Percentiles rank a stretch among this genome's conserved stretches.
Conservation (phyloP, 2,888 invertebrate genomes). For the Acronicta aceris region DNA sequence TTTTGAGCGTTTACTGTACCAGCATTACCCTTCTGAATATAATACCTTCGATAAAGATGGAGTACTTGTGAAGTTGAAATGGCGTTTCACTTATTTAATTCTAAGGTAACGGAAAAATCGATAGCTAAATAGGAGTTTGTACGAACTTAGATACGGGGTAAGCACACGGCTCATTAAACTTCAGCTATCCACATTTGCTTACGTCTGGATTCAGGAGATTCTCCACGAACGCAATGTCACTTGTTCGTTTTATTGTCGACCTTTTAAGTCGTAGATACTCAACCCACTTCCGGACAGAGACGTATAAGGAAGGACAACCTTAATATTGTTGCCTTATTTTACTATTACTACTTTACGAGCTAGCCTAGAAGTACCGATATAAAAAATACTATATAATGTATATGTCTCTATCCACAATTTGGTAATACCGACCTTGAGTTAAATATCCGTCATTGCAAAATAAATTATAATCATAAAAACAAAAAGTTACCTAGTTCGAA, state of each 20-base stretch:
- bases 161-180: conserved; percentile 80
- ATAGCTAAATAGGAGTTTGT: conserved; percentile 69
- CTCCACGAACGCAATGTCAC: conserved; percentile 74
- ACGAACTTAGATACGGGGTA: conserved; percentile 70
- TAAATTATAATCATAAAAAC: not conserved
- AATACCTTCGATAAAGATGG: conserved; percentile 49
- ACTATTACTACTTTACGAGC: conserved; percentile 45
- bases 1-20: too few relatives aligned
- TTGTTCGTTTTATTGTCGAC: conserved; percentile 78
- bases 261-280: conserved; percentile 68
- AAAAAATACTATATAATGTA: conserved; percentile 22
- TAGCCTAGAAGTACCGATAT: conserved; percentile 21
- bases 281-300: conserved; percentile 63
- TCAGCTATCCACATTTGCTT: conserved; percentile 79
- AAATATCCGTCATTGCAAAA: not conserved
- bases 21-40: conserved; percentile 23
- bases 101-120: conserved; percentile 67
- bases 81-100: conserved; percentile 67
- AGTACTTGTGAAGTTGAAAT: conserved; percentile 59
- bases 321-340: conserved; percentile 48
- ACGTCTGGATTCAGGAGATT: conserved; percentile 72
- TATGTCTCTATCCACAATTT: conserved; percentile 1
- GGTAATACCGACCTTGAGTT: conserved; percentile 1
- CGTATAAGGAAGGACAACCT: conserved; percentile 50
- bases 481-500: not conserved